Evolutionary conservation across 2,113 vertebrate species (phyloP).

Genomic region (Protomyctophum bolini): DNA sequence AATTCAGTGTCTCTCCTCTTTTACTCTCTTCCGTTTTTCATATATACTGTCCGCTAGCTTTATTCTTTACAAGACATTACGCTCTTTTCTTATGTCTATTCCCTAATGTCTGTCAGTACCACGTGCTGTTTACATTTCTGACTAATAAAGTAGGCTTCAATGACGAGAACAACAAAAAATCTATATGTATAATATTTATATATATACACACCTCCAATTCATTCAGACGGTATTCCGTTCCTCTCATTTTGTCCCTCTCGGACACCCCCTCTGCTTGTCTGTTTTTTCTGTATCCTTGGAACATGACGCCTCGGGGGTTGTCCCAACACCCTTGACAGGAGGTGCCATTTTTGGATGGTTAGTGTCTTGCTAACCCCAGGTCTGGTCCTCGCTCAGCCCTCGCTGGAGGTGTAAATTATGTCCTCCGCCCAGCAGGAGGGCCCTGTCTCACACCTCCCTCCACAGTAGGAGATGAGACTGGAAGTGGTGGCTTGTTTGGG

Average conservation of each 20-base stretch:
- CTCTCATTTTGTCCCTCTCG: not conserved
- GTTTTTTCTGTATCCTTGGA: not conserved
- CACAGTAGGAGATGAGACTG: not conserved
- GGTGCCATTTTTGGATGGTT: constrained; percentile 13
- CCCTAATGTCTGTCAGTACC: too few relatives aligned
- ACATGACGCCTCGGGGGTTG: not conserved
- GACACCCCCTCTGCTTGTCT: not conserved
- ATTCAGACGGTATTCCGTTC: not conserved
- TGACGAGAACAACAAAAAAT: too few relatives aligned
- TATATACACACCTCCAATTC: too few relatives aligned
- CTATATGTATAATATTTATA: too few relatives aligned
- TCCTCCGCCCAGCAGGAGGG: not conserved
- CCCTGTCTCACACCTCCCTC: constrained; percentile 18
- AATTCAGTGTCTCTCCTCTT: constrained; percentile 6
- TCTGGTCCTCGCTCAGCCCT: not conserved
- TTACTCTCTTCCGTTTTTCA: not conserved
- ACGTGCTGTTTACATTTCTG: too few relatives aligned
- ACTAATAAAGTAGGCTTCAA: too few relatives aligned
- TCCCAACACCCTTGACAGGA: not conserved
- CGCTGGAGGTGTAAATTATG: constrained; percentile 23
- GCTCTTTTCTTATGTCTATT: too few relatives aligned
- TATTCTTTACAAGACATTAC: not conserved
- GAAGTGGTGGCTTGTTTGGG: not conserved
- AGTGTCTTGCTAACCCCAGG: not conserved
- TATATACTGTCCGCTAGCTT: not conserved